Base-by-base conservation (phyloP, 2,113 vertebrate species). In the Colossoma macropomum region DNA sequence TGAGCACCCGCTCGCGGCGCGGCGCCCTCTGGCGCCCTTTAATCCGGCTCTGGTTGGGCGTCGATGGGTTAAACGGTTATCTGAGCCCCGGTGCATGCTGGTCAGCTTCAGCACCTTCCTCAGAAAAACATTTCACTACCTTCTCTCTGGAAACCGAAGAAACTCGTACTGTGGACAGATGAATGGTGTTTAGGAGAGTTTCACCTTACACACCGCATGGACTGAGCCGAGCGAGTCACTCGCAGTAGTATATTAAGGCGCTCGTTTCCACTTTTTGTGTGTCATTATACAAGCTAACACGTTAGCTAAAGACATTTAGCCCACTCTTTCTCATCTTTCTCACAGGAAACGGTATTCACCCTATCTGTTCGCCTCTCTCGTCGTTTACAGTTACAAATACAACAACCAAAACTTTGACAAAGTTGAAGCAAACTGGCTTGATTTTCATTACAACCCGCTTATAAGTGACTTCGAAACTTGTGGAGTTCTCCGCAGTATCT, bases 41-140 rank as follows among this genome's bases (percentile, higher is more conserved):
- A n/a, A n/a, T n/a, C n/a, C 4, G 38, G 38, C 38, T 41, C 38
- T 41, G 38, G 50, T 19, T 52, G 45, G 9, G 17, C 19, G 4
- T 17, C 1, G 12, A 10, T 10, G 59, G 9, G 23, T 62, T 62
- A 27, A 25, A 4, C 23, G 59, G 59, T 11, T 21, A 23, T 4
- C 16, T 10, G 30, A 41, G 28, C 79, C 52, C 52, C 54, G 28
- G 66, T 76, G 74, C 84, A 76, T 73, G 50, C 30, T 66, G 56
- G 56, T 5, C 30, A 56, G 72, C 73, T 76, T 66, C 52, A 66
- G 11, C 30, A 25, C 21, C 50, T 73, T 54, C 56, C 66, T 45
- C 4, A 11, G 6, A 32, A 80, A 76, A 30, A 77, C 73, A 81
- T 30, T n/a, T 27, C 48, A 63, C 28, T 0, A 25, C 68, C 21